Evolutionary conservation across 1,140 invertebrate species (phyloP).

Genomic region (Cydia pomonella): DNA sequence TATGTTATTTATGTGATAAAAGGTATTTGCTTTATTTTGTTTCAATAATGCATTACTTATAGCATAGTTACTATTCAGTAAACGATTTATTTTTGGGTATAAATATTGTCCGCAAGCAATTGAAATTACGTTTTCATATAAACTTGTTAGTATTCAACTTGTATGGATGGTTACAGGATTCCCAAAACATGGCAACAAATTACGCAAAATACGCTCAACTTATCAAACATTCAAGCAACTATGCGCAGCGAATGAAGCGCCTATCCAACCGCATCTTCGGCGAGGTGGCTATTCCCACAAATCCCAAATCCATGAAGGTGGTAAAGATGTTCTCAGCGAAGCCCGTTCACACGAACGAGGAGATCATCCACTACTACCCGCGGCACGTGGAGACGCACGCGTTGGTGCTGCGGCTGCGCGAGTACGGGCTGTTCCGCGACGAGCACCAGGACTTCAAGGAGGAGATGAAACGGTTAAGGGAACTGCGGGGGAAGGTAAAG

Average conservation of each 20-base stretch:
- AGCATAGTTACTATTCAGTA: neutral
- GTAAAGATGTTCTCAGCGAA: slow-evolving; percentile 89
- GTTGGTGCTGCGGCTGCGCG: slow-evolving; percentile 86
- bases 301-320: slow-evolving; percentile 89
- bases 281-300: slow-evolving; percentile 90
- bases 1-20: slow-evolving; percentile 27
- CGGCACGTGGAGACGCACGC: slow-evolving; percentile 87
- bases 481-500: slow-evolving; percentile 89
- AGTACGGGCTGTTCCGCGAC: slow-evolving; percentile 92
- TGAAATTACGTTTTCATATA: too few species aligned
- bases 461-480: slow-evolving; percentile 90
- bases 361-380: slow-evolving; percentile 93
- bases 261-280: slow-evolving; percentile 95
- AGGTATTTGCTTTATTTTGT: neutral
- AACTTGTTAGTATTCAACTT: too few species aligned
- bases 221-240: slow-evolving; percentile 86
- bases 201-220: slow-evolving; percentile 86
- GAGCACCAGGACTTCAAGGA: slow-evolving; percentile 96
- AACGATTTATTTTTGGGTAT: neutral
- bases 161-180: too few species aligned
- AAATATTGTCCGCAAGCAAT: neutral
- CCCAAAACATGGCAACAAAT: slow-evolving; percentile 66
- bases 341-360: slow-evolving; percentile 87
- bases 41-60: neutral
- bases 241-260: slow-evolving; percentile 92